phyloP scores from a whole-genome alignment of 2,113 vertebrate species.

The Genyomyrus donnyi region DNA sequence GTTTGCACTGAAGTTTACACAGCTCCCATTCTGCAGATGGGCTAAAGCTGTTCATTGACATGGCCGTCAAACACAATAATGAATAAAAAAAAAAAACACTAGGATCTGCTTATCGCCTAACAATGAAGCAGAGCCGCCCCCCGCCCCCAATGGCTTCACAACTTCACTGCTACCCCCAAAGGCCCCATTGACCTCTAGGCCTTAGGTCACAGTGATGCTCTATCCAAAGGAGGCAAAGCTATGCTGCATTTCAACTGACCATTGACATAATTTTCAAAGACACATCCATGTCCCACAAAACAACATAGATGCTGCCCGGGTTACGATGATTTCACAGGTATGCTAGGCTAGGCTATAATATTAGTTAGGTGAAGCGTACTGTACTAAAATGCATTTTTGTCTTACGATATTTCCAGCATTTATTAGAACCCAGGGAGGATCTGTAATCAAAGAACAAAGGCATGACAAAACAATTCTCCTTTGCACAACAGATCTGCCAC shows the following conservation, averaged over 20 bases:
- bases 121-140: not conserved
- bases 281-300: not conserved
- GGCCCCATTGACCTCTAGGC: not conserved
- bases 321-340: not conserved
- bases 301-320: not conserved
- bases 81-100: not conserved
- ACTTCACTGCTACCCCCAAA: not conserved
- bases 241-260: not conserved
- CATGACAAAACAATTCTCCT: not conserved
- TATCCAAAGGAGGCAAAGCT: not conserved
- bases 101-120: not conserved
- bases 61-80: not conserved
- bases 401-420: not conserved
- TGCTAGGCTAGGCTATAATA: not conserved
- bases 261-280: not conserved
- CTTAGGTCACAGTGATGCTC: not conserved
- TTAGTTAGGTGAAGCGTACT: not conserved
- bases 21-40: not conserved
- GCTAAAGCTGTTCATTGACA: not conserved
- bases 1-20: not conserved
- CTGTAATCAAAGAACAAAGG: not conserved
- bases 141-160: not conserved
- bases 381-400: not conserved
- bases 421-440: not conserved
- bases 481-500: not conserved